Evolutionary conservation across 2,797 vertebrate genomes (phyloP), one percentile per base, ranked within the genome.

Genomic region (Crenuchus spilurus): DNA sequence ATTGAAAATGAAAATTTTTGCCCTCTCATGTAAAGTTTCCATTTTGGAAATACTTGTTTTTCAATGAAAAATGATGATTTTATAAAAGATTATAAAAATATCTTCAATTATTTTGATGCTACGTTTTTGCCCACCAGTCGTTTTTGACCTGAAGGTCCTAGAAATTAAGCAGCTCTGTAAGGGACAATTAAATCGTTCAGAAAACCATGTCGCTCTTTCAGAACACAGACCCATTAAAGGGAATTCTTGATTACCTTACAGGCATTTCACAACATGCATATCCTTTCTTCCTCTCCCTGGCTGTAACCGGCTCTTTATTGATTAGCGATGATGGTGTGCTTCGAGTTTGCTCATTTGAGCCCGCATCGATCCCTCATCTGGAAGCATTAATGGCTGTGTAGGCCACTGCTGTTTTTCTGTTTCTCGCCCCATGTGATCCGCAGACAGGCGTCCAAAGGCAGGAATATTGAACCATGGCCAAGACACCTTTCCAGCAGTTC

Each of bases 281-380:
- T 42, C 51, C 30, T 52, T 46, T 41, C 33, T 13, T 2, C 8
- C 28, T 30, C 39, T 30, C 10, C 44, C 49, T 26, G 26, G 48
- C 69, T 70, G 65, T 79, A 80, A 64, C 70, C 70, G 64, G 63
- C 74, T 65, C 30, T 22, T 28, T 76, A 82, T 80, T 67, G 84
- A 83, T 81, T 81, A 71, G 30, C 74, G 70, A 78, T 82, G 68
- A 81, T 77, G 65, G 55, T 58, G 72, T 49, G 55, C 37, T 71
- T 46, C 67, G 77, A 74, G 57, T 82, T 80, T 79, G 67, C 63
- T 85, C 79, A 76, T 76, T 71, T 33, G 58, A 63, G 35, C 77
- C 72, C 35, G 82, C 82, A 87, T 90, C 76, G 79, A 81, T 66
- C 44, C n/a, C 44, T 69, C 66, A 76, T 78, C 72, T 46, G 46